Evolutionary conservation across 2,888 invertebrate genomes (phyloP), one percentile per base, ranked within the genome.

Genomic region (Epicampocera succincta): DNA sequence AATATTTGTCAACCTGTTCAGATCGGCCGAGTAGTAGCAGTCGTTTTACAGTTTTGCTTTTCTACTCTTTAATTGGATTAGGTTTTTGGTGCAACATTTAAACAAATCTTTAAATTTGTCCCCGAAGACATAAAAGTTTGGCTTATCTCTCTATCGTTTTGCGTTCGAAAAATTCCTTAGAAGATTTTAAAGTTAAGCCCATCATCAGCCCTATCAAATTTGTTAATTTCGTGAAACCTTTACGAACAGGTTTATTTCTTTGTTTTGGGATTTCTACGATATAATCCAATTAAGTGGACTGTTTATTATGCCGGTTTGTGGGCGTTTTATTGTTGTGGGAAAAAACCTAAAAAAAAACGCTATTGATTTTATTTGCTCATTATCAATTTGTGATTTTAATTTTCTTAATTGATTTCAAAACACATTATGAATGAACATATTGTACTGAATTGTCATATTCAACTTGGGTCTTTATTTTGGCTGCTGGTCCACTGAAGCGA

Each of bases 301-400:
- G 4, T 54, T 46, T 12, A 56, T 65, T 65, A 46, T 9, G 63
- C 44, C 21, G 17, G 1, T 38, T 21, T 33, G 66, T 68, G 52
- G 66, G 66, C 50, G 48, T 75, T 66, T 15, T 58, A 29, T 58
- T 58, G 46, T 63, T 66, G 48, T 66, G 48, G 38, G 48, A 66
- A 75, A 54, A 38, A 46, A 3, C n/a, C n/a, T n/a, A 21, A 50
- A 29, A 38, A 1, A 38, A 58, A 33, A 40, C 38, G 50, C 11
- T 50, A 58, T 58, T 19, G 38, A 9, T 65, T 65, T 46, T 46
- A 5, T 21, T 12, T 52, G 1, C 6, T 19, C 19, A 40, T 17
- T 15, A 38, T 21, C 19, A 40, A 19, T 11, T 42, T 52, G 25
- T 50, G 40, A 21, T 3, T 11, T 56, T 54, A 8, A 29, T 13